phyloP scores from a whole-genome alignment of 2,888 invertebrate genomes.

The Andrena marginata region DNA sequence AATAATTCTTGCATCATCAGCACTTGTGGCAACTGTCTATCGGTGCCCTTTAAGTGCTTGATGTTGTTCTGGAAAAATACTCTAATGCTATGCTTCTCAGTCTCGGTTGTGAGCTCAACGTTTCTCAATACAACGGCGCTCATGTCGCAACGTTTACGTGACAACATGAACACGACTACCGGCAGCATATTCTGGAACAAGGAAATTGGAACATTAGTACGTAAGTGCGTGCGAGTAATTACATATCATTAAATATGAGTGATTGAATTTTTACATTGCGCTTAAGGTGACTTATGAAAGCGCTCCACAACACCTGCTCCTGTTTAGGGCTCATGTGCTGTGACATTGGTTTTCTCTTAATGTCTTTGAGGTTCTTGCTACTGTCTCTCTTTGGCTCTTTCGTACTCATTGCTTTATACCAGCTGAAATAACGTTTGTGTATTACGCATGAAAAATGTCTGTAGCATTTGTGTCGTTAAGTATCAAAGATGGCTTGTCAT shows the following conservation, averaged over 20 bases:
- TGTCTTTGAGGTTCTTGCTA: conserved; percentile 40
- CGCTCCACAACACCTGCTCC: conserved; percentile 93
- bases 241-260: background rate
- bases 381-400: conserved; percentile 31
- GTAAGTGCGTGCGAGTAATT: background rate
- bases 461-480: too few species aligned
- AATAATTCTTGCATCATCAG: conserved; percentile 89
- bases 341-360: conserved; percentile 41
- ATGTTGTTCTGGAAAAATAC: conserved; percentile 95
- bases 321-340: conserved; percentile 87
- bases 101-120: conserved; percentile 92
- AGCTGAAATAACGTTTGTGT: conserved; percentile 60
- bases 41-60: conserved; percentile 92
- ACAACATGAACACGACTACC: conserved; percentile 97
- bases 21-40: conserved; percentile 95
- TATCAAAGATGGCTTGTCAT: conserved; percentile 3
- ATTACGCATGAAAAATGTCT: background rate
- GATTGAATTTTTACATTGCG: conserved; percentile 47
- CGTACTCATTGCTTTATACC: conserved; percentile 69
- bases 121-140: conserved; percentile 86
- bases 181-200: conserved; percentile 90
- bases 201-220: background rate
- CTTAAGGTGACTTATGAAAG: conserved; percentile 92
- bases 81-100: conserved; percentile 94
- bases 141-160: conserved; percentile 92